Percentiles rank a stretch among this genome's conserved stretches.
phyloP scores from a whole-genome alignment of 35 echinoderm and acorn worm species.

The Strongylocentrotus purpuratus region DNA sequence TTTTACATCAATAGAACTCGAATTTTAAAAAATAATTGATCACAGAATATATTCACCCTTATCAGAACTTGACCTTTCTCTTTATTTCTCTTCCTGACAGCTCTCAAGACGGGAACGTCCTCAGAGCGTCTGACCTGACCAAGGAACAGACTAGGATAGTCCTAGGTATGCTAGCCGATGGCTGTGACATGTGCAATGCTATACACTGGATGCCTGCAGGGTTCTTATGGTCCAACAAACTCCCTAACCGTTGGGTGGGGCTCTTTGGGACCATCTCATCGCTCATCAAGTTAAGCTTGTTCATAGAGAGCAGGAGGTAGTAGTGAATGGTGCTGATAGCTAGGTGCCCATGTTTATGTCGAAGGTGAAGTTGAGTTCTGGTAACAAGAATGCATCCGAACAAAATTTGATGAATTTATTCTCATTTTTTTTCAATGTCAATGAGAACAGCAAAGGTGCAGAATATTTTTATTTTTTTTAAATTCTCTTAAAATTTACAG shows the following conservation, averaged over 20 bases:
- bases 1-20: too few relatives aligned
- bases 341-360: not conserved
- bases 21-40: too few relatives aligned
- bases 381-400: not conserved
- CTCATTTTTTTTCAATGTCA: not conserved
- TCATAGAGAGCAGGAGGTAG: conserved; percentile 36
- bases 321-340: not conserved
- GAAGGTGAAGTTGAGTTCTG: not conserved
- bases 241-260: conserved; percentile 59
- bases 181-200: conserved; percentile 61
- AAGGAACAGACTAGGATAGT: not conserved
- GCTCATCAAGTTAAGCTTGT: not conserved
- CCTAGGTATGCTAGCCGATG: conserved; percentile 39
- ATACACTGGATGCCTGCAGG: conserved; percentile 66
- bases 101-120: not conserved
- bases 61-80: not conserved
- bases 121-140: not conserved
- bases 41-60: too few relatives aligned
- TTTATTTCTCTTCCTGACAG: not conserved
- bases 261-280: conserved; percentile 75
- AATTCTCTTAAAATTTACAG: too few relatives aligned
- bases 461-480: too few relatives aligned
- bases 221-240: conserved; percentile 65
- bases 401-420: not conserved
- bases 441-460: not conserved